Base-by-base conservation (phyloP, 2,888 invertebrate genomes). In the Troides oblongomaculatus region DNA sequence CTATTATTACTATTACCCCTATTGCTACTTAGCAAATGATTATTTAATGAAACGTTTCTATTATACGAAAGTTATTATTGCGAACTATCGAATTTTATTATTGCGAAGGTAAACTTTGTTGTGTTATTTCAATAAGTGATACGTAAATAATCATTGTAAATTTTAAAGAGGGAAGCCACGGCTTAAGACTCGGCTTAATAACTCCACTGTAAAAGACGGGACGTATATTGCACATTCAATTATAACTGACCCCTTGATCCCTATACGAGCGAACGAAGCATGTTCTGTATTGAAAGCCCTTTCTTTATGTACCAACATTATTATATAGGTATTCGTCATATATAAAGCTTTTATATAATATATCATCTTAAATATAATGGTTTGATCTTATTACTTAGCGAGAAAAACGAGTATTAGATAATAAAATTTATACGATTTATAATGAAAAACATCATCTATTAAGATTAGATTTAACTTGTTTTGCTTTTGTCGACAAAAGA, bases 221-320 rank as follows among this genome's bases (percentile, higher is more conserved):
- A 60, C 30, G 64, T 58, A 69, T 77, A 78, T 77, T 69, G 72
- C 73, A 75, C 79, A 82, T 79, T 84, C 83, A 86, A 87, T 86
- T 87, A 84, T 79, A 77, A 77, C 76, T 85, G 84, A 85, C 86
- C 87, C 46, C 78, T 75, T 82, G 84, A 84, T 81, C 84, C 80
- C 72, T 73, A 70, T 73, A 68, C 78, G 72, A 75, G 76, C 67
- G 74, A 77, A 78, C 77, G 74, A 77, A 78, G 74, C 78, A 77
- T 78, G 79, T 79, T 77, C 62, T 63, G 57, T 43, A 65, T 66
- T 65, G 64, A 17, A n/a, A 59, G 60, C 39, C 30, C 12, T 21
- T 53, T 66, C 12, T 21, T 53, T 66, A 43, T 58, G 63, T 50
- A 18, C 59, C 53, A 57, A 39, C 21, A 39, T 59, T 53, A 60